A percentile compares a stretch with the other conserved stretches of the same genome.
Conservation (phyloP, 2,888 invertebrate species). For the Eupithecia inturbata region DNA sequence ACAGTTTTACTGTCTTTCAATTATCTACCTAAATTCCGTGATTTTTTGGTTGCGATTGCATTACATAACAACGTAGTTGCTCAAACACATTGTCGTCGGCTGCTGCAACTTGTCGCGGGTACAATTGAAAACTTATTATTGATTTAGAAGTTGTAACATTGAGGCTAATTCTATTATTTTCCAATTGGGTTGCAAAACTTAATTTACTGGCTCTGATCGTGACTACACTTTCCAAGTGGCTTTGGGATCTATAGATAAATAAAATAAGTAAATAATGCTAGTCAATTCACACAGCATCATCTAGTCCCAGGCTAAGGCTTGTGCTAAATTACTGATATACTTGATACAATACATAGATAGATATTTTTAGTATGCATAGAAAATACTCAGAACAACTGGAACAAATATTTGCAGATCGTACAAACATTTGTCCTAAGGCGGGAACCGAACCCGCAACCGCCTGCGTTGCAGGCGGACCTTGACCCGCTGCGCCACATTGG, state of each 20-base stretch:
- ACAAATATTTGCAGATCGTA: no score
- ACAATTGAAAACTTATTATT: constrained; percentile 21
- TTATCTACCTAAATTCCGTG: constrained; percentile 10
- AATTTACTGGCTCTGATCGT: neutral
- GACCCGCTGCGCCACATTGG: no score
- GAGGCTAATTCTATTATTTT: constrained; percentile 21
- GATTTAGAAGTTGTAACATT: constrained; percentile 21
- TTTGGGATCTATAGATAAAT: neutral
- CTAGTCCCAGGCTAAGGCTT: no score
- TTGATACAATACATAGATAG: no score
- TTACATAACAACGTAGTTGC: constrained; percentile 49
- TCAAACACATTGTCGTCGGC: constrained; percentile 42
- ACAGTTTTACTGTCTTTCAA: constrained; percentile 10
- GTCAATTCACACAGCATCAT: no score
- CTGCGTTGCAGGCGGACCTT: no score
- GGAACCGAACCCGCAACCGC: no score
- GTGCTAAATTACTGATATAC: no score
- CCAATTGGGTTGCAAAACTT: constrained; percentile 9
- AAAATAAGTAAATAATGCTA: no score
- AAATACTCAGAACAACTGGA: no score
- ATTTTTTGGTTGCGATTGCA: constrained; percentile 36
- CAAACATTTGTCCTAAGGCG: no score
- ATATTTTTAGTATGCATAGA: no score
- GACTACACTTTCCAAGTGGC: neutral
- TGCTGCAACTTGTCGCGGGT: constrained; percentile 16